Evolutionary conservation across 2,888 invertebrate genomes (phyloP), one percentile per base, ranked within the genome.

Genomic region (Yponomeuta evonymella): DNA sequence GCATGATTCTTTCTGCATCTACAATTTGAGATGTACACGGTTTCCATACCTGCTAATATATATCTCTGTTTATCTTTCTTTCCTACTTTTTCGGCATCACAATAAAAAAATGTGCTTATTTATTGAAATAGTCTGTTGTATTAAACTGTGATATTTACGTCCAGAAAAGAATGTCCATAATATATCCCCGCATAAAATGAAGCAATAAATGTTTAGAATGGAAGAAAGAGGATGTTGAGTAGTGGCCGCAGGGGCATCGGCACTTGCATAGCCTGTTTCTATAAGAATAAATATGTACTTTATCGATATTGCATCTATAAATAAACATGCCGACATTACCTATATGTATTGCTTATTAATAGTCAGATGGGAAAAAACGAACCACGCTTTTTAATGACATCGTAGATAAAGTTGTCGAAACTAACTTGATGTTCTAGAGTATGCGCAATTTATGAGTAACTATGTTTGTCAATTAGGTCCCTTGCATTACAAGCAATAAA

Each of bases 171-270:
- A 43, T 43, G 43, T 43, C 6, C 43, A 43, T 43, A 43, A 43
- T 43, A 43, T 43, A 43, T 43, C 43, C 43, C 43, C 76, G 79
- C 81, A 83, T 83, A 79, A 85, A 86, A 88, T 87, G 85, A 83
- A 86, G 83, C 81, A 84, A 85, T 84, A 83, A 84, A 82, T 79
- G 81, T 81, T 82, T 80, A 81, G 83, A 81, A 82, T 81, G 77
- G 78, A 81, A 80, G 80, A 78, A 67, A 67, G 36, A 36, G n/a
- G 30, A 33, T 67, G 51, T 23, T 68, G 48, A 68, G 51, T n/a
- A 51, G 48, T 23, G 11, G 79, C 79, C 78, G 79, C 78, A 43
- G 72, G 74, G 79, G 68, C 68, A 68, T 48, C 51, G 36, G 30
- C 51, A 68, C 36, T 67, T 33, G 67, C 68, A 36, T 33, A 62